Evolutionary conservation across 2,888 invertebrate genomes (phyloP), one percentile per base, ranked within the genome.

Genomic region (Lasioglossum calceatum): DNA sequence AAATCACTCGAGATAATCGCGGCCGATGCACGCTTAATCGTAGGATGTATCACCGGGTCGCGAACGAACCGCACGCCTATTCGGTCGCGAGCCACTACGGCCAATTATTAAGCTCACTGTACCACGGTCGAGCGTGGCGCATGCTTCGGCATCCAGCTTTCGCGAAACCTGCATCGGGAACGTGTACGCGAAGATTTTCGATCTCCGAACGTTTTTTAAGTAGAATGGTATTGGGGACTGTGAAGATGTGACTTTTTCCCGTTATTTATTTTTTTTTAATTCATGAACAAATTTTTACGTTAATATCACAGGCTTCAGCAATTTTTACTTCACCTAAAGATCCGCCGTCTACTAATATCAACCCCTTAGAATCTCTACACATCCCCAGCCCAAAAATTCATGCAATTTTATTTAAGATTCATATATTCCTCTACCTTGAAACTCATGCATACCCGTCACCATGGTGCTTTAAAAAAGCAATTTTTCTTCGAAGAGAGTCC

Each of bases 1-100:
- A 94, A 94, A 93, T 93, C 93, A 93, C 90, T 87, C 80, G 85
- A 91, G 91, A 93, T 93, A 93, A 93, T 94, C 93, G 91, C 86
- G 90, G 87, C 87, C 91, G 92, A 93, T 92, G 92, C 89, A 85
- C 91, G 92, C 89, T 93, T 93, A 93, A 93, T 94, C 93, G 91
- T 91, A 85, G 86, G 90, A 92, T 87, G 91, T 89, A 93, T 93
- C 92, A 86, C 73, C 88, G 87, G 70, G 78, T 81, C 86, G 64
- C 64, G 64, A 64, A 64, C 64, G 64, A 64, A 64, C 64, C 32
- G 78, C 64, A 32, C 64, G 64, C 64, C 64, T 64, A 64, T 64
- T 36, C 70, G 70, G 70, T 54, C 64, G 39, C 42, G 42, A 27
- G 64, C 64, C 54, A n/a, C 54, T 10, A n/a, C 54, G 54, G 54